phyloP scores from a whole-genome alignment of 1,140 invertebrate species.

The Phthorimaea operculella region DNA sequence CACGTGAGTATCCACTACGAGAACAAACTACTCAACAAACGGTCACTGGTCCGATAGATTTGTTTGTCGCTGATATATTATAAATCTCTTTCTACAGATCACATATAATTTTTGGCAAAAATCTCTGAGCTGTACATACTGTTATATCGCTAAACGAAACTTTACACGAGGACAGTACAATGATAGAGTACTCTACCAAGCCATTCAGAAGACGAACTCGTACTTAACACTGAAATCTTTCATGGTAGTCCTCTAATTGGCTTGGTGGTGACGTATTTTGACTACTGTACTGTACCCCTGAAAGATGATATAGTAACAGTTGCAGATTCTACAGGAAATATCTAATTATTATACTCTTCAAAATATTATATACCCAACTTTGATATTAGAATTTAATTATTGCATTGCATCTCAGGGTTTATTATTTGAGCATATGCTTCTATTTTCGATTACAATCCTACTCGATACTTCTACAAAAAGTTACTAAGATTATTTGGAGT shows the following conservation, averaged over 20 bases:
- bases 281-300: no score
- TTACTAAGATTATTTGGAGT: not conserved
- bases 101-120: constrained; percentile 61
- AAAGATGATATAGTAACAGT: not conserved
- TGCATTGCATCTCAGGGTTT: not conserved
- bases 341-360: not conserved
- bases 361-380: not conserved
- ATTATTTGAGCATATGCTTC: not conserved
- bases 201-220: no score
- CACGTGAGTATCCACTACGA: constrained; percentile 47
- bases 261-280: no score
- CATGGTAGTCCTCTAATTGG: no score
- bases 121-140: constrained; percentile 30
- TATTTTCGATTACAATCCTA: not conserved
- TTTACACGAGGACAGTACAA: not conserved
- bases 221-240: no score
- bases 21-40: constrained; percentile 58
- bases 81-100: constrained; percentile 50
- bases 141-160: constrained; percentile 3
- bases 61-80: constrained; percentile 34
- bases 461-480: not conserved
- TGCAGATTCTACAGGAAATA: not conserved
- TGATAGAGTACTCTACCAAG: no score
- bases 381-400: not conserved
- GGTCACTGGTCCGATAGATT: constrained; percentile 55